Base-by-base conservation (phyloP, 2,113 vertebrate genomes). In the Gobio gobio region DNA sequence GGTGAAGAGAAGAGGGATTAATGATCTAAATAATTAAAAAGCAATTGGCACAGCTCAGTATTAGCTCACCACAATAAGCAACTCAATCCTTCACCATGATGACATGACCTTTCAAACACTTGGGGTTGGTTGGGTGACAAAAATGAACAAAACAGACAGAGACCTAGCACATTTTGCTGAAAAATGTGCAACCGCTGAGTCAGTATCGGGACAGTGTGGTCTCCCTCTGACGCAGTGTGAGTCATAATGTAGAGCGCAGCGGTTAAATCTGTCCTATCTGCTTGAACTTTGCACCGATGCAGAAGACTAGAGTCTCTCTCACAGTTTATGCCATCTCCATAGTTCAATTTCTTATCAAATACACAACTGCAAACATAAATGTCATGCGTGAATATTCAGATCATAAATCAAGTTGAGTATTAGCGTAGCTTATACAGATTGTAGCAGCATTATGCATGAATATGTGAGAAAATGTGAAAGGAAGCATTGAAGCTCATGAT, bases 11-110 rank as follows among this genome's bases (percentile, higher is more conserved):
- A 68, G 83, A 78, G 18, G 74, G 83, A 85, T 85, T 85, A 85
- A 40, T 78, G 61, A 56, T 51, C 54, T 85, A 78, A 77, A 85
- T 85, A 78, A 85, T 85, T 78, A 56, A 85, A 78, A 76, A 82
- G 18, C 36, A 36, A 66, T 16, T 59, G 59, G 40, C 78, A 86
- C 85, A 76, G 22, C 49, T 59, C 5, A 54, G 68, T 70, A 58
- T 81, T 56, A 40, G 63, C 78, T 43, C 0, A 47, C 13, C 29
- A 68, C 7, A 79, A 63, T 26, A 45, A 59, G 56, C 58, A 43
- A 24, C 12, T 18, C 24, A 45, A 64, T 24, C 6, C 40, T 63
- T 43, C 10, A 43, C 2, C 14, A 29, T 51, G 13, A 75, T 54
- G 73, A 54, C 12, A 54, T 29, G 16, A 76, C 24, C 47, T 54